Evolutionary conservation across 2,888 invertebrate species (phyloP), one percentile per base, ranked within the genome.

Genomic region (Plebejus melissa): DNA sequence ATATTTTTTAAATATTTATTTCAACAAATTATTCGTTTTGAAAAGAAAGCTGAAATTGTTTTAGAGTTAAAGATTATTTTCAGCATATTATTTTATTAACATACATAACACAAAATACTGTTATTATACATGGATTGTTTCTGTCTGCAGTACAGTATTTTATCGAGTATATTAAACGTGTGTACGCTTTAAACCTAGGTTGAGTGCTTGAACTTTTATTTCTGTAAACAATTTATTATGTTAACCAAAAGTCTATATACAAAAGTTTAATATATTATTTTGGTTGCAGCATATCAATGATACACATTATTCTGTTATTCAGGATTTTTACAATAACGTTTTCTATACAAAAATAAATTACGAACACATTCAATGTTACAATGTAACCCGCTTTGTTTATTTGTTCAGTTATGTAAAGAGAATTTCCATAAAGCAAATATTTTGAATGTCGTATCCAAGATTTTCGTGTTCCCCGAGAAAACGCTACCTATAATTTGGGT

Each of bases 401-500:
- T 72, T 65, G 65, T 65, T 36, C 22, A 65, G 65, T 65, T 22
- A 16, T 9, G 65, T 32, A 65, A 65, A 65, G 32, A 65, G 32
- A 65, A 69, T 22, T 72, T 38, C 32, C 28, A 11, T n/a, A 71
- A 69, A 16, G 54, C 50, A 58, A 70, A 11, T 57, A 69, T 28
- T 36, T 65, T 2, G 7, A 77, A 71, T 71, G 22, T 74, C 86
- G 77, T 81, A 87, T 90, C 90, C 77, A 80, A 46, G 70, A 81
- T 76, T 84, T 84, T 77, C 83, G 81, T 87, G 85, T 88, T 80
- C 89, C 78, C 79, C 79, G 82, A 83, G 83, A 80, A 82, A 84
- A 79, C 84, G 80, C 85, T 81, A 85, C 83, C 86, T 91, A 91
- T 92, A 92, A 89, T 93, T 93, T 92, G 87, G 88, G 91, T 87